Conservation (phyloP, 2,797 vertebrate species). For the Lepus townsendii region DNA sequence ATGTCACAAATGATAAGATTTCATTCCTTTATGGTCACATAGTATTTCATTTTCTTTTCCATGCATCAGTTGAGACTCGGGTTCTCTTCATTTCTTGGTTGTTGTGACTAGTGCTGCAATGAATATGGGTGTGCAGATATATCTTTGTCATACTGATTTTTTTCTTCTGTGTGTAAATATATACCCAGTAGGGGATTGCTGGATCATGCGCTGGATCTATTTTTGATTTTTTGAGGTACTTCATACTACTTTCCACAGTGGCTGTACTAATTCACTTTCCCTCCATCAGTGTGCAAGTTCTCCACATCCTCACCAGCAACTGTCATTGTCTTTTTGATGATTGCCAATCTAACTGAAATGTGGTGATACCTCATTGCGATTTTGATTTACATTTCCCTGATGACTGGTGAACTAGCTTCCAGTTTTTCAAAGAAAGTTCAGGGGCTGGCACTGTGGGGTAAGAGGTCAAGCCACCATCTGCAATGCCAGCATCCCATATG, state of each 20-base stretch:
- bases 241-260: background rate
- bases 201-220: background rate
- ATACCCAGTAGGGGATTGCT: background rate
- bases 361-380: background rate
- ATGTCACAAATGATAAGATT: background rate
- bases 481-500: no score
- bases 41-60: background rate
- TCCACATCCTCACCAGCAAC: background rate
- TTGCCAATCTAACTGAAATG: background rate
- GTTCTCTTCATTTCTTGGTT: no score
- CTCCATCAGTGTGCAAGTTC: no score
- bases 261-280: background rate
- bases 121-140: background rate
- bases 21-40: background rate
- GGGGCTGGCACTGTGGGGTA: no score
- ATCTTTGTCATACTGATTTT: background rate
- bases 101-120: background rate
- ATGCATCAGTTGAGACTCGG: background rate
- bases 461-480: no score
- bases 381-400: background rate
- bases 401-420: background rate
- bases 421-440: background rate
- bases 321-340: background rate
- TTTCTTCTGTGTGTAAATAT: background rate
- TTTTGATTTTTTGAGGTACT: background rate